phyloP scores from a whole-genome alignment of 2,888 invertebrate genomes.

The Hydroisotoma schaefferi region DNA sequence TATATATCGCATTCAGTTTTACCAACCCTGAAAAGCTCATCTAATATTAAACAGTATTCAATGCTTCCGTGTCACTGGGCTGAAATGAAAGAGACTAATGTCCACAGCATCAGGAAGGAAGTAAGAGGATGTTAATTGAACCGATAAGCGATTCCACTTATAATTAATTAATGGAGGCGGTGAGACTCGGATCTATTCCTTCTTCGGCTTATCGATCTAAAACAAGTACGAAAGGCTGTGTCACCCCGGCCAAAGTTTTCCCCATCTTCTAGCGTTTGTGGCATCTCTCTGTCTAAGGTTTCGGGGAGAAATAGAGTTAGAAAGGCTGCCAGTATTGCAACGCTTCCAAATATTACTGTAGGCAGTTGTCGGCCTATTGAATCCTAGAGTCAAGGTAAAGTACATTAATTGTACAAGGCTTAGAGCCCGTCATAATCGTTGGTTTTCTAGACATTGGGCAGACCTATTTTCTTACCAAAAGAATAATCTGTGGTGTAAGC shows the following conservation, averaged over 20 bases:
- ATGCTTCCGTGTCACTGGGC: too few species aligned
- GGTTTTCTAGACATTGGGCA: not conserved
- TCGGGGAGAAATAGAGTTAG: slow-evolving; percentile 73
- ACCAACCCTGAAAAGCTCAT: too few species aligned
- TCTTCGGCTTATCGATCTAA: slow-evolving; percentile 17
- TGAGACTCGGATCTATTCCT: not conserved
- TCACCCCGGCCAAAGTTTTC: slow-evolving; percentile 78
- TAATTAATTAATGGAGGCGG: not conserved
- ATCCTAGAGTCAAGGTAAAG: slow-evolving; percentile 57
- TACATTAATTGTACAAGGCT: not conserved
- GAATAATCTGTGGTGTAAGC: slow-evolving; percentile 37
- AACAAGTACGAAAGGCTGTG: slow-evolving; percentile 53
- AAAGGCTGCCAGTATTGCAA: slow-evolving; percentile 70
- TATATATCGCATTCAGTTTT: too few species aligned
- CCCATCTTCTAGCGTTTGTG: slow-evolving; percentile 75
- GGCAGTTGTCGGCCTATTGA: slow-evolving; percentile 75
- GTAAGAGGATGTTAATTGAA: too few species aligned
- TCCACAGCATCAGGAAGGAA: too few species aligned
- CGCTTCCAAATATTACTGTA: slow-evolving; percentile 69
- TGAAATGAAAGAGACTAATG: too few species aligned
- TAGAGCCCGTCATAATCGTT: too few species aligned
- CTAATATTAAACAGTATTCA: too few species aligned
- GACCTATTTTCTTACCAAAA: slow-evolving; percentile 15
- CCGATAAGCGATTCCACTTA: not conserved
- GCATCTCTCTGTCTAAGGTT: slow-evolving; percentile 78